These are phyloP conservation scores for Gulo gulo DNA, from an alignment of 2,113 vertebrate genomes.

Conservation along the genomic window DNA sequence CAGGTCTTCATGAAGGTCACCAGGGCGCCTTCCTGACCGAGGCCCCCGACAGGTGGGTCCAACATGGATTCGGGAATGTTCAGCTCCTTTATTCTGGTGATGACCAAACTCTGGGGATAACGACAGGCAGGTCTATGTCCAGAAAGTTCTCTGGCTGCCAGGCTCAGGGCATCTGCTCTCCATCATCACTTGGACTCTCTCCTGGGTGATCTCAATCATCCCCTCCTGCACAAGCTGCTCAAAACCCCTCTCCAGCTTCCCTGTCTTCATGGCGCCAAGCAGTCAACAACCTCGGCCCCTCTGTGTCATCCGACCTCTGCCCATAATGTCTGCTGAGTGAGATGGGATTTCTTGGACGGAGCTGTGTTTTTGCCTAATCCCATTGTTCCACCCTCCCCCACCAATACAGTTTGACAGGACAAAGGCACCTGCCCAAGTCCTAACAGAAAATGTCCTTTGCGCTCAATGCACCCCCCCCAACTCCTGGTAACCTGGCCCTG, in stretches of 20 bases:
- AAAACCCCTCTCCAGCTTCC: not conserved
- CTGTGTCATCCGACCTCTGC: accelerated
- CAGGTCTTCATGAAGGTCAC: not conserved
- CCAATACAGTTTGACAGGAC: no score
- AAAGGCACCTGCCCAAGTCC: not conserved
- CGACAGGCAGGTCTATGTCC: not conserved
- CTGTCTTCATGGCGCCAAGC: not conserved
- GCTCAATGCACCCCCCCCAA: not conserved
- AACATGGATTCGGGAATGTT: not conserved
- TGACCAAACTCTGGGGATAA: not conserved
- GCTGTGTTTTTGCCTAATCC: not conserved
- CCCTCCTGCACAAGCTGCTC: accelerated
- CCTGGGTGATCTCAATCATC: not conserved
- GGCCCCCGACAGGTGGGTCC: not conserved
- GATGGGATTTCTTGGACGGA: accelerated
- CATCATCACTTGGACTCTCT: not conserved
- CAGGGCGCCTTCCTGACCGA: not conserved
- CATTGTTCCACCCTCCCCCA: not conserved
- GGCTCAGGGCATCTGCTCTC: not conserved
- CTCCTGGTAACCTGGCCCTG: not conserved
- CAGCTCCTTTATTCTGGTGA: not conserved
- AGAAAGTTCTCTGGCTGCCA: not conserved
- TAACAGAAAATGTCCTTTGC: not conserved
- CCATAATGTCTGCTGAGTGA: no score
- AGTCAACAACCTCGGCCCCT: not conserved